Evolutionary conservation across 2,113 vertebrate genomes (phyloP).

Genomic region (Malurus alboscapulatus): DNA sequence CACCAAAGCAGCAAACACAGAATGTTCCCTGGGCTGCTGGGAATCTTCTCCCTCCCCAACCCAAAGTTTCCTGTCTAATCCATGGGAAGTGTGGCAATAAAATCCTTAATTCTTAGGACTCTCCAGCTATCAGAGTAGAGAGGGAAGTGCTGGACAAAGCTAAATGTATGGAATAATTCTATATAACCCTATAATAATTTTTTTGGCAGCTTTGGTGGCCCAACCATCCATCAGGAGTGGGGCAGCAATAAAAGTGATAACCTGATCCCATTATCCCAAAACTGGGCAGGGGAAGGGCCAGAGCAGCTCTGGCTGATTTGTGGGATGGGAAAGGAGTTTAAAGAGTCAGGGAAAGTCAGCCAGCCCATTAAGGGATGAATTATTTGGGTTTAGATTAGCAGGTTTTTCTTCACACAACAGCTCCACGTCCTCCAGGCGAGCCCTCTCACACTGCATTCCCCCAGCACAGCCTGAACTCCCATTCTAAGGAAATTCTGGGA

Average conservation of each 20-base stretch:
- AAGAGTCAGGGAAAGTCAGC: background rate
- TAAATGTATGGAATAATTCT: background rate
- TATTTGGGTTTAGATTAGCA: background rate
- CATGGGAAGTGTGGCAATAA: background rate
- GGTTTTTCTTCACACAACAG: background rate
- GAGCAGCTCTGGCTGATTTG: background rate
- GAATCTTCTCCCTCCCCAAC: background rate
- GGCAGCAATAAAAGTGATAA: background rate
- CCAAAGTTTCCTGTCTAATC: background rate
- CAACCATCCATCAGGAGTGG: background rate
- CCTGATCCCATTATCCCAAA: background rate
- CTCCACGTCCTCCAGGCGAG: background rate
- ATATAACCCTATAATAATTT: background rate
- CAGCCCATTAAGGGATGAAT: background rate
- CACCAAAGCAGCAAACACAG: background rate
- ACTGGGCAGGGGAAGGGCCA: background rate
- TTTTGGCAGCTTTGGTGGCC: background rate
- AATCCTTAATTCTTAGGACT: background rate
- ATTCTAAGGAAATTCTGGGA: background rate
- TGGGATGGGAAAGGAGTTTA: background rate
- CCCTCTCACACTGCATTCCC: fast-evolving
- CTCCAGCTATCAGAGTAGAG: background rate
- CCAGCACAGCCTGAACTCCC: background rate
- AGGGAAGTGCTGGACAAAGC: background rate
- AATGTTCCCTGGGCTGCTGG: background rate